phyloP scores from a whole-genome alignment of 2,797 vertebrate genomes.

The Poeciliopsis paucimaculata region DNA sequence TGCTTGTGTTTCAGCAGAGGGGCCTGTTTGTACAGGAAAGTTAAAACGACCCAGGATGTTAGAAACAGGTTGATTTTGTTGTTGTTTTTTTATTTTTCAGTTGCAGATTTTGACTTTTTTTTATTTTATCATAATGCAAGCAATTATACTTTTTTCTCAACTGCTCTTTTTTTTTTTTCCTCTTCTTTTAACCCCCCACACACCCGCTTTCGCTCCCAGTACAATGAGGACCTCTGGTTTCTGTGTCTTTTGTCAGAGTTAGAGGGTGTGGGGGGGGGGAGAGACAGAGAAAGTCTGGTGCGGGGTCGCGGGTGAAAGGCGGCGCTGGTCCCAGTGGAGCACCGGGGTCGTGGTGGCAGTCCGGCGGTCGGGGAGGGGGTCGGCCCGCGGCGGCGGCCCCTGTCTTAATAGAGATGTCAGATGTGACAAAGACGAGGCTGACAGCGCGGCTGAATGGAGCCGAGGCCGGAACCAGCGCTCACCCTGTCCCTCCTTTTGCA shows the following conservation, averaged over 20 bases:
- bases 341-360: conserved; percentile 70
- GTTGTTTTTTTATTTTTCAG: neutral
- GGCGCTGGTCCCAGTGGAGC: conserved; percentile 71
- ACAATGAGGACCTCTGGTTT: conserved; percentile 72
- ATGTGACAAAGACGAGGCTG: conserved; percentile 82
- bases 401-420: conserved; percentile 85
- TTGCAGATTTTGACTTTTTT: neutral
- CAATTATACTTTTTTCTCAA: conserved; percentile 33
- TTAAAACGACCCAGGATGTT: neutral
- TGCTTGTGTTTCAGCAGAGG: too few relatives aligned
- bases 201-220: conserved; percentile 6
- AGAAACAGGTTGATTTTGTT: neutral
- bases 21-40: neutral
- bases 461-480: conserved; percentile 45
- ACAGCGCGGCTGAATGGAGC: conserved; percentile 80
- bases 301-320: conserved; percentile 74
- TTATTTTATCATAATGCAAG: conserved; percentile 17
- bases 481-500: conserved; percentile 38
- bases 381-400: conserved; percentile 62
- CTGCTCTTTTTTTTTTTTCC: conserved; percentile 50
- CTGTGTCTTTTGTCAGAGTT: conserved; percentile 48
- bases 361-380: conserved; percentile 47
- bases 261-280: conserved; percentile 7
- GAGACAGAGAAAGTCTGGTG: conserved; percentile 60
- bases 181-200: conserved; percentile 21